Base-by-base conservation (phyloP, 2,797 vertebrate species). In the Momotus momota region DNA sequence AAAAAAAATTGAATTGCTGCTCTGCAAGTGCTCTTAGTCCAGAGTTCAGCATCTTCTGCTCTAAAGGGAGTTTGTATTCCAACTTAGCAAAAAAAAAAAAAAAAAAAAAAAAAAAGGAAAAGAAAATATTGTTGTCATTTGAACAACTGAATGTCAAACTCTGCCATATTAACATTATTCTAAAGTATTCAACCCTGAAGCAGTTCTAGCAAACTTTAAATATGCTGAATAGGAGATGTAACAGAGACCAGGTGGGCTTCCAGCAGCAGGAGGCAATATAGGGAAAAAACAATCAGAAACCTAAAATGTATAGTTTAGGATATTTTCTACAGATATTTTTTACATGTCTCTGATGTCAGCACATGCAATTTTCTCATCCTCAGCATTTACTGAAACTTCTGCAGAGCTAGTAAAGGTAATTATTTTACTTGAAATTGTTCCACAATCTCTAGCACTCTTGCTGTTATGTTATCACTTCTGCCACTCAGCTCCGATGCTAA, bases 291-390 rank as follows among this genome's bases (percentile, higher is more conserved):
- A 93, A 79, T 81, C 31, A 83, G 66, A 85, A 92, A 85, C 22
- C 41, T 62, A 77, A 84, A 95, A 82, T 46, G n/a, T 90, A 52
- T 55, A 64, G 21, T 94, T 94, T 90, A 79, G 35, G 51, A 79
- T 91, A 90, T 91, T 93, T 94, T 88, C 70, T 83, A 62, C 46
- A 75, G 71, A 90, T 89, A 41, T 86, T 88, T 94, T 94, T 86
- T 84, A 80, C 25, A 95, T 23, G 58, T 81, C 80, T 91, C 82
- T 91, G 62, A 94, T 93, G 93, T 93, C 90, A 94, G 89, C 94
- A 97, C 80, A 82, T 97, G 96, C 62, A 77, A 54, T 93, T 96
- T 97, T 94, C 45, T 84, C 51, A 22, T 91, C 55, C 94, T 97
- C 94, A 96, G 87, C 95, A 93, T 79, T 95, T 93, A 90, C 38